Conservation (phyloP, 1,140 invertebrate genomes). For the Eubasilissa regina region DNA sequence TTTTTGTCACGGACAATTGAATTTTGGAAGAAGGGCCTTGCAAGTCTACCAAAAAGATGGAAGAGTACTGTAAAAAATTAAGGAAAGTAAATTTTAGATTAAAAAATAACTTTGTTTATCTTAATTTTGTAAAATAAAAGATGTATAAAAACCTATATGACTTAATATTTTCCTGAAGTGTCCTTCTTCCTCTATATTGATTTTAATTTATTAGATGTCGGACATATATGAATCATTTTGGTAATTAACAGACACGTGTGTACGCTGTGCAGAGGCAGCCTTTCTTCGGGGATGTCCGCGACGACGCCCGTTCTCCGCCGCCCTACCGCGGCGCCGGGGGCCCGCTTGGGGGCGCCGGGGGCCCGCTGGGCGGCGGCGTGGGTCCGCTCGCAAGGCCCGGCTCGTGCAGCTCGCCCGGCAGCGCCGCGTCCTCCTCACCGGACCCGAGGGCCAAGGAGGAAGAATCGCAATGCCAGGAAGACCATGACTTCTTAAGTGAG, state of each 20-base stretch:
- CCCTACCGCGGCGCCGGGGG: conserved; percentile 61
- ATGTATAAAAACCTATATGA: too few relatives aligned
- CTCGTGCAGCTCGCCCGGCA: conserved; percentile 70
- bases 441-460: conserved; percentile 69
- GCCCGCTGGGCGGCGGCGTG: conserved; percentile 13
- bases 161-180: too few relatives aligned
- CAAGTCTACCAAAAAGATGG: too few relatives aligned
- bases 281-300: conserved; percentile 61
- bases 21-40: too few relatives aligned
- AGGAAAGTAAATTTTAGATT: too few relatives aligned
- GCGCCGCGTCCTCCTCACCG: conserved; percentile 69
- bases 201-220: too few relatives aligned
- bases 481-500: conserved; percentile 57
- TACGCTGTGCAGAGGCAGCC: conserved; percentile 50
- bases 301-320: conserved; percentile 69
- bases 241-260: conserved; percentile 21
- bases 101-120: too few relatives aligned
- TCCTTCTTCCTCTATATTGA: too few relatives aligned
- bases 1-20: too few relatives aligned
- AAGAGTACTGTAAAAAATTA: too few relatives aligned
- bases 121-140: too few relatives aligned
- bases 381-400: conserved; percentile 63
- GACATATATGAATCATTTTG: too few relatives aligned
- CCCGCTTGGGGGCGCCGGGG: conserved; percentile 63
- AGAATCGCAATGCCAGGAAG: conserved; percentile 41